Evolutionary conservation across 2,888 invertebrate species (phyloP), one percentile per base, ranked within the genome.

Genomic region (Nemotelus pantherinus): DNA sequence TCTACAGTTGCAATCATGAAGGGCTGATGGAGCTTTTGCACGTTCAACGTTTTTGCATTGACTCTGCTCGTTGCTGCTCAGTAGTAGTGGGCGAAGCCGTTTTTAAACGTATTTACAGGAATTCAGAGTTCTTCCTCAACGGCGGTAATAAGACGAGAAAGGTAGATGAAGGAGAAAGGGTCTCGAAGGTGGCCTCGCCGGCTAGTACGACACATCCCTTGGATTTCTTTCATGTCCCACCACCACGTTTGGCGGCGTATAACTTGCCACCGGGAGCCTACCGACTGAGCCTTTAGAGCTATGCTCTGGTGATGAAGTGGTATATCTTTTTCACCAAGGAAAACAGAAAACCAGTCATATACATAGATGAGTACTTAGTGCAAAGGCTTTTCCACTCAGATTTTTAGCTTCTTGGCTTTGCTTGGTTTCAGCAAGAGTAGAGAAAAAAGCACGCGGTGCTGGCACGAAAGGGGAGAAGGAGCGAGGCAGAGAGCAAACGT

Each of bases 311-410:
- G 70, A 70, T 25, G 44, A 70, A 70, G 70, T 70, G 70, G 41
- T 70, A 43, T n/a, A 43, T 53, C 53, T 68, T 68, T 68, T 63
- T 44, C 68, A 47, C 48, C 43, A 47, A n/a, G 55, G 70, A 25
- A 25, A 25, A 55, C 70, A 2, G 70, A 70, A 70, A 70, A 70
- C 70, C 55, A 47, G 53, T 25, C 25, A 25, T 25, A 25, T 25
- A 25, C 25, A 25, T 25, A 25, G 53, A 55, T 53, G 55, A 53
- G 41, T 53, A 43, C n/a, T 44, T 53, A 55, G 53, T 41, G 70
- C 70, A 55, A 53, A 70, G 70, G 55, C 53, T 70, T 67, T 70
- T 10, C 70, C 55, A 48, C 43, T 55, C 67, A 67, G 63, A 39
- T 63, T 41, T 41, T 39, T 43, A 25, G 57, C 57, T 57, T 25